Conservation (phyloP, 2,113 vertebrate genomes). For the Neomonachus schauinslandi region DNA sequence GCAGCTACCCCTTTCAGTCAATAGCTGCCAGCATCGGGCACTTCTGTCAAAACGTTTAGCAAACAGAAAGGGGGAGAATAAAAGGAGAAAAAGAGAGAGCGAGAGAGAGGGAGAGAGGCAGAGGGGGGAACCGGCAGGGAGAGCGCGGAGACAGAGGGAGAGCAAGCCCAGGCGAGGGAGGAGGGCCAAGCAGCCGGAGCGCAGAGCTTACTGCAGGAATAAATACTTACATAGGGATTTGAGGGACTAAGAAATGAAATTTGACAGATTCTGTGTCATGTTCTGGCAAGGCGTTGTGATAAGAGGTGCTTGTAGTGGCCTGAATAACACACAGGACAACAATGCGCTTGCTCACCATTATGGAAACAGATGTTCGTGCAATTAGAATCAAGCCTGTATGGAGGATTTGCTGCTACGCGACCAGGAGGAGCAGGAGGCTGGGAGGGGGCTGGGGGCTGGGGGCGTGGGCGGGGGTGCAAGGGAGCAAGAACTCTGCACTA, state of each 20-base stretch:
- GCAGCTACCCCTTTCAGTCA: conserved; percentile 99
- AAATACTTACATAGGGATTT: conserved; percentile 94
- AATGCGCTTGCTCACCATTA: conserved; percentile 92
- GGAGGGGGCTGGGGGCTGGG: conserved; percentile 59
- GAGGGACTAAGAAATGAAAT: conserved; percentile 94
- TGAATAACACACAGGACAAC: conserved; percentile 93
- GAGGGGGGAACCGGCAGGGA: conserved; percentile 59
- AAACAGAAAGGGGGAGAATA: conserved; percentile 94
- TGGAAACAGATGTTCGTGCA: conserved; percentile 93
- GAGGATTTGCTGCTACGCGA: conserved; percentile 90
- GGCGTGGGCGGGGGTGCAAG: conserved; percentile 3
- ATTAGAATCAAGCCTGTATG: conserved; percentile 89
- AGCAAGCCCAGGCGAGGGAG: conserved; percentile 85
- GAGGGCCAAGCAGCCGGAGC: conserved; percentile 87
- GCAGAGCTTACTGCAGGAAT: conserved; percentile 89
- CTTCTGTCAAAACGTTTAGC: conserved; percentile 99
- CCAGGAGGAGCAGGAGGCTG: conserved; percentile 77
- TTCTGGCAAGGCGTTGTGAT: conserved; percentile 92
- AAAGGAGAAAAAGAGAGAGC: conserved; percentile 88
- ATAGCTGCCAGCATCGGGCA: conserved; percentile 99
- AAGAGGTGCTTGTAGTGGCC: conserved; percentile 93
- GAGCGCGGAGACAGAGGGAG: conserved; percentile 81
- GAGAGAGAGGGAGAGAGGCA: conserved; percentile 69
- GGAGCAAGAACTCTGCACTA: conserved; percentile 78
- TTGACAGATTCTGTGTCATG: conserved; percentile 95